Conservation (phyloP, 2,797 vertebrate species). For the Myotis vivesi region DNA sequence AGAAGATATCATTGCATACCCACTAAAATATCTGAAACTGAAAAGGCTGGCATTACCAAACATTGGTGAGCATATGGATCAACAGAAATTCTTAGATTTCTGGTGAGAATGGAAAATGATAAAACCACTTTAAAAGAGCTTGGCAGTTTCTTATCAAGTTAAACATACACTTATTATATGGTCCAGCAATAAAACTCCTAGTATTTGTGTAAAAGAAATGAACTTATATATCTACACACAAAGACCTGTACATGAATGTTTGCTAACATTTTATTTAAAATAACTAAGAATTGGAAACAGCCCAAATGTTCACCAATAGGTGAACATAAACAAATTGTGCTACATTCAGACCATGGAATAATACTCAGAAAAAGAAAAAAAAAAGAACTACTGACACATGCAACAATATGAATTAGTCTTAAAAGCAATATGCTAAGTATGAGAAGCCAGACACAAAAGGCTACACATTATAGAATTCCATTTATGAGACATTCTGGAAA, state of each 20-base stretch:
- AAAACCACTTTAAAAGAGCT: not conserved
- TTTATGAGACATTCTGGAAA: not conserved
- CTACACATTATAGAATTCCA: not conserved
- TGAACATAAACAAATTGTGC: not conserved
- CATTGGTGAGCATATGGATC: not conserved
- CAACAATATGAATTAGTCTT: not conserved
- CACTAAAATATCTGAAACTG: not conserved
- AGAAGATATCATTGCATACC: not conserved
- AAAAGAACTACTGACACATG: not conserved
- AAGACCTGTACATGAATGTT: not conserved
- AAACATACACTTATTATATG: not conserved
- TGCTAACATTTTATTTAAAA: not conserved
- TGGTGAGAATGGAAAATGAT: not conserved
- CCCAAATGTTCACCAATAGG: not conserved
- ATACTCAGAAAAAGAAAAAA: not conserved
- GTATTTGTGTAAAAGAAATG: no score
- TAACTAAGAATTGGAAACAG: not conserved
- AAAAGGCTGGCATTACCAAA: not conserved
- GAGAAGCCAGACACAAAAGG: conserved; percentile 3
- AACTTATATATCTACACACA: not conserved
- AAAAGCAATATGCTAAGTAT: not conserved
- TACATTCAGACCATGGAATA: not conserved
- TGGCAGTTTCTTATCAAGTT: not conserved
- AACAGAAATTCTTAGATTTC: not conserved
- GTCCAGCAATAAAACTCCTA: not conserved